Evolutionary conservation across 2,888 invertebrate species (phyloP), one percentile per base, ranked within the genome.

Genomic region (Gastracanthus pulcherrimus): DNA sequence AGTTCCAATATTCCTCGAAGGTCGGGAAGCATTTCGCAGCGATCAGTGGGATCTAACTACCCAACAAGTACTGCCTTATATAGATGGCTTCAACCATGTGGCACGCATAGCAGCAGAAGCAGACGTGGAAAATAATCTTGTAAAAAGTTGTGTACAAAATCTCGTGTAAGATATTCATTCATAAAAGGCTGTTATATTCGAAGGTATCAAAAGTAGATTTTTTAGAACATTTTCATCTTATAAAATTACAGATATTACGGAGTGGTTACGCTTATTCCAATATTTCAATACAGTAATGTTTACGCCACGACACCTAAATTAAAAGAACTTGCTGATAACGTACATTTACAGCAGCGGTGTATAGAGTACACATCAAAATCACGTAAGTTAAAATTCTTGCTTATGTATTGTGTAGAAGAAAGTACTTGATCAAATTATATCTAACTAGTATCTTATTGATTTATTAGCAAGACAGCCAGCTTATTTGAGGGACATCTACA

Each of bases 41-140:
- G 95, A 96, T 55, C 95, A 96, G 82, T 98, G 98, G 98, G 98
- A 98, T 90, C 94, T 98, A 41, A 98, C 98, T 0, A 98, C 98
- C 0, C 96, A 97, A 90, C 98, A 98, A 94, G 96, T 96, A 81
- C 92, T 97, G 34, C 97, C 97, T 0, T 96, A 96, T 88, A 97
- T 99, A 70, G 97, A 98, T 91, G 98, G 98, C 0, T 97, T 96
- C 88, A 97, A 98, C 92, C 98, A 98, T 91, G 95, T 98, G 4
- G 95, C 97, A 0, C 96, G 97, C 87, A 98, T 99, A 84, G 96
- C 98, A 0, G 94, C 95, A 0, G 96, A 97, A 88, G 96, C 98
- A 0, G 97, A 98, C 88, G 98, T 99, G 0, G 98, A 98, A 90
- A 97, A 96, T 85, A 97, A 97, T 90, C 93, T 98, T 41, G 98